These are phyloP conservation scores for Neoaliturus tenellus DNA, from an alignment of 2,888 invertebrate genomes.

Conservation along the genomic window DNA sequence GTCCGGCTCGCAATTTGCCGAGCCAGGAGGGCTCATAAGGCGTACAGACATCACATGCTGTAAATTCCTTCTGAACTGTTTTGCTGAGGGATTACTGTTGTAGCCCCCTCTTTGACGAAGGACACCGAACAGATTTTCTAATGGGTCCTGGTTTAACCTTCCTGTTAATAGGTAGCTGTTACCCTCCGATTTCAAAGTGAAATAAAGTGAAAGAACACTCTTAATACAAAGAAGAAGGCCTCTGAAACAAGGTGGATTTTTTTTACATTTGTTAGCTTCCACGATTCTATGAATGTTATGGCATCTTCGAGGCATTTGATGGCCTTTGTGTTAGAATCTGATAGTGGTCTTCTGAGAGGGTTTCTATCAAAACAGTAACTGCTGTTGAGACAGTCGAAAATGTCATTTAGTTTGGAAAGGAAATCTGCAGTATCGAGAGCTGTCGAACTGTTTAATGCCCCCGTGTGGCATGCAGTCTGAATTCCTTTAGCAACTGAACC, in stretches of 20 bases:
- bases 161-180: neutral
- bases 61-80: constrained; percentile 15
- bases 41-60: constrained; percentile 27
- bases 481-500: too few species aligned
- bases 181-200: neutral
- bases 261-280: constrained; percentile 21
- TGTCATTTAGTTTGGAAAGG: too few species aligned
- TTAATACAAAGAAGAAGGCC: neutral
- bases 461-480: too few species aligned
- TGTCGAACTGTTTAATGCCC: too few species aligned
- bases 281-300: neutral
- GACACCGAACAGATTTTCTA: constrained; percentile 41
- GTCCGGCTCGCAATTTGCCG: constrained; percentile 25
- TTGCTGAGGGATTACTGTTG: constrained; percentile 28
- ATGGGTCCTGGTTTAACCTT: constrained; percentile 17
- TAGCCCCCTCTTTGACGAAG: constrained; percentile 14
- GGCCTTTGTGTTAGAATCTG: neutral
- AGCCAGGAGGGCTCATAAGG: neutral
- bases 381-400: too few species aligned
- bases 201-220: neutral
- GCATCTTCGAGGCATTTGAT: neutral
- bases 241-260: constrained; percentile 19
- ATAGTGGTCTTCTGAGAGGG: too few species aligned
- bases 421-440: too few species aligned
- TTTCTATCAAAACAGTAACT: too few species aligned